Conservation (phyloP, 2,113 vertebrate genomes). For the Ochotona princeps region DNA sequence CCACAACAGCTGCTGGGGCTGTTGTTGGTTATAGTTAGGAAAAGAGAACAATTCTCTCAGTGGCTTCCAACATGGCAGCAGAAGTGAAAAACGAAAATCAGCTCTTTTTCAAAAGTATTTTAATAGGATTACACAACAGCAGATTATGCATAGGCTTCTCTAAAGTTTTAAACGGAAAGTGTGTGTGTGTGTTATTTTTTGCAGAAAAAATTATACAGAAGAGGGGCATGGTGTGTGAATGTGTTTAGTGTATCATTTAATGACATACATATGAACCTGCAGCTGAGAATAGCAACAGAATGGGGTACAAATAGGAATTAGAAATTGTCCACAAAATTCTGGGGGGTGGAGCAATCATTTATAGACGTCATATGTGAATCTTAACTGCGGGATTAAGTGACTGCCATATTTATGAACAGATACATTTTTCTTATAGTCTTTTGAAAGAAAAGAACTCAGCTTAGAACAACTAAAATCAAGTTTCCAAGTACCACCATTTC, state of each 20-base stretch:
- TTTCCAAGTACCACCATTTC: not conserved
- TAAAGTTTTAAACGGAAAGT: not conserved
- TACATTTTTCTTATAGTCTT: slow-evolving; percentile 21
- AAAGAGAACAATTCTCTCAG: slow-evolving; percentile 33
- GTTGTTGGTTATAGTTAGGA: not conserved
- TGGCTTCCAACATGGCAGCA: not conserved
- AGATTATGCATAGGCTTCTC: not conserved
- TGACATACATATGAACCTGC: not conserved
- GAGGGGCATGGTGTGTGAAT: not conserved
- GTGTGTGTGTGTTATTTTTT: not conserved
- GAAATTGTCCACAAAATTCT: not conserved
- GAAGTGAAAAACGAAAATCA: slow-evolving; percentile 38
- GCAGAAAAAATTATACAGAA: not conserved
- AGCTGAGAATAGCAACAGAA: slow-evolving; percentile 48
- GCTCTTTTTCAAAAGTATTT: not conserved
- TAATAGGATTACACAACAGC: not conserved
- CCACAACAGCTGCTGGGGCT: not conserved
- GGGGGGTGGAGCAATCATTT: not conserved
- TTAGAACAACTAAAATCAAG: not conserved
- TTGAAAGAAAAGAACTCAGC: slow-evolving; percentile 21
- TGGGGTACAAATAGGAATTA: not conserved
- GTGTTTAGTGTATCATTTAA: not conserved
- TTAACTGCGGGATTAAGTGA: slow-evolving; percentile 21
- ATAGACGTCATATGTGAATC: slow-evolving; percentile 21
- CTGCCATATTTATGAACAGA: not conserved